Evolutionary conservation across 2,797 vertebrate species (phyloP).

Genomic region (Acanthurus lineatus): DNA sequence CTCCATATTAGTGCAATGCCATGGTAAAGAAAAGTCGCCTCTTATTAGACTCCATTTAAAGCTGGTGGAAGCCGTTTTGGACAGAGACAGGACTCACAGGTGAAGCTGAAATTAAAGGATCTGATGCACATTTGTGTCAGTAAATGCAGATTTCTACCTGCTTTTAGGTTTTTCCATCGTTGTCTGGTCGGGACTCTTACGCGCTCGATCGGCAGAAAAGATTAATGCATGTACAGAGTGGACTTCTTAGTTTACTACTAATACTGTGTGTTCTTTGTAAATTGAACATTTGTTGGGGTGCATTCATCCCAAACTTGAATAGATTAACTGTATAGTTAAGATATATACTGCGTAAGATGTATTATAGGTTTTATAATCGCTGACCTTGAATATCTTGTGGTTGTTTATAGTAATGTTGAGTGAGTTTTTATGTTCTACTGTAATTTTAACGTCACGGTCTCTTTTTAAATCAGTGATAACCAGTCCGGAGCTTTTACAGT

Average conservation of each 20-base stretch:
- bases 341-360: conserved; percentile 61
- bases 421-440: conserved; percentile 57
- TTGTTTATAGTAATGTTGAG: conserved; percentile 68
- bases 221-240: conserved; percentile 56
- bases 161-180: conserved; percentile 39
- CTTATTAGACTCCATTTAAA: conserved; percentile 14
- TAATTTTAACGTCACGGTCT: conserved; percentile 47
- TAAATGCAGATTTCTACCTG: conserved; percentile 33
- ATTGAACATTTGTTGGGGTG: conserved; percentile 44
- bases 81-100: conserved; percentile 23
- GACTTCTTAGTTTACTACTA: conserved; percentile 56
- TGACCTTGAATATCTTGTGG: conserved; percentile 64
- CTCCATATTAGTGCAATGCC: conserved; percentile 26
- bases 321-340: conserved; percentile 49
- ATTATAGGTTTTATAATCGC: conserved; percentile 73
- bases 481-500: conserved; percentile 26
- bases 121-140: conserved; percentile 36
- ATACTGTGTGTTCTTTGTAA: conserved; percentile 68
- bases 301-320: conserved; percentile 44
- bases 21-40: conserved; percentile 19
- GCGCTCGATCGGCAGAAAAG: conserved; percentile 31
- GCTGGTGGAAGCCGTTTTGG: conserved; percentile 23
- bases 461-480: conserved; percentile 36
- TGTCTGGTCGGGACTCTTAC: conserved; percentile 22
- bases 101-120: conserved; percentile 37